Evolutionary conservation across 2,113 vertebrate genomes (phyloP).

Genomic region (Aix galericulata): DNA sequence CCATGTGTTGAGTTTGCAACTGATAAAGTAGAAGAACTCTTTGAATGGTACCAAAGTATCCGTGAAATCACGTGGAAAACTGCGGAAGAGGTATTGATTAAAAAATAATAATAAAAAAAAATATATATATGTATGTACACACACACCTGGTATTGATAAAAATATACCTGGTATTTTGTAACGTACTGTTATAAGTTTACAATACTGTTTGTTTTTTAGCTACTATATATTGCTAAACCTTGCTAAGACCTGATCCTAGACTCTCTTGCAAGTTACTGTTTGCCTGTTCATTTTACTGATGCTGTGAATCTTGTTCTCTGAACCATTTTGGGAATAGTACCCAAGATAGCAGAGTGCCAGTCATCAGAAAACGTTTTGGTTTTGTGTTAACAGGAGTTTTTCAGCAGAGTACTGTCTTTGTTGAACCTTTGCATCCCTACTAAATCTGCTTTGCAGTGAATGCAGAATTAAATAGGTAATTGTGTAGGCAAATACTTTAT

Average conservation of each 20-base stretch:
- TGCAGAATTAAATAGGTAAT: not conserved
- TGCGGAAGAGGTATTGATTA: constrained; percentile 73
- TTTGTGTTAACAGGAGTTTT: not conserved
- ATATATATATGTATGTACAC: not conserved
- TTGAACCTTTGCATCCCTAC: not conserved
- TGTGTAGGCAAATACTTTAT: not conserved
- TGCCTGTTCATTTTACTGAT: not conserved
- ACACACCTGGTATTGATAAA: no score
- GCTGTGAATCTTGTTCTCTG: not conserved
- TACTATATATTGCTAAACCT: not conserved
- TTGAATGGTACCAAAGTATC: constrained; percentile 91
- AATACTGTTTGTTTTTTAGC: not conserved
- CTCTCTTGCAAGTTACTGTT: not conserved
- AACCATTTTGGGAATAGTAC: not conserved
- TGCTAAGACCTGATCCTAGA: not conserved
- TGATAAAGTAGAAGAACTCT: constrained; percentile 88
- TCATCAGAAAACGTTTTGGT: not conserved
- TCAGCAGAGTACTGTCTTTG: not conserved
- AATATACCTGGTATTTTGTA: not conserved
- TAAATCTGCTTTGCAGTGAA: not conserved
- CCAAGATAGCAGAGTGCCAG: not conserved
- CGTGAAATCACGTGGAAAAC: constrained; percentile 90
- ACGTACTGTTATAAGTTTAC: not conserved
- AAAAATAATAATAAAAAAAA: not conserved
- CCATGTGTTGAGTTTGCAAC: constrained; percentile 88